Evolutionary conservation across 2,113 vertebrate species (phyloP).

Genomic region (Phycodurus eques): DNA sequence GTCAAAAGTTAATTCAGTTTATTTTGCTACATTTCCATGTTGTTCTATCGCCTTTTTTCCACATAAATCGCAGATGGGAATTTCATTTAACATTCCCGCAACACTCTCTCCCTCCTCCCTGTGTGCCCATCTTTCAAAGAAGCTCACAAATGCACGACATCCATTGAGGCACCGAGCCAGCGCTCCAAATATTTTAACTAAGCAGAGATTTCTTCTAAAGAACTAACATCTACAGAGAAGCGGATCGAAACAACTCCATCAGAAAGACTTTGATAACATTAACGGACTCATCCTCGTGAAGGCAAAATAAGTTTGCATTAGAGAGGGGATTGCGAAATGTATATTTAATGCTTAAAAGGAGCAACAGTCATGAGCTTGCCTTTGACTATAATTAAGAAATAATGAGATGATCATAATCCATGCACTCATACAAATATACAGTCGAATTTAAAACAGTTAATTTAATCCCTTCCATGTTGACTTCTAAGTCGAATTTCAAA

Average conservation of each 20-base stretch:
- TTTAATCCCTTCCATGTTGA: too few relatives aligned
- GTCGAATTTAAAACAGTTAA: too few relatives aligned
- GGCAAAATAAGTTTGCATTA: not conserved
- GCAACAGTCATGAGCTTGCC: not conserved
- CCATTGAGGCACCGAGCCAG: slow-evolving; percentile 47
- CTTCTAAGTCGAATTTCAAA: too few relatives aligned
- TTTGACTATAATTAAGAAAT: too few relatives aligned
- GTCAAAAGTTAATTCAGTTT: not conserved
- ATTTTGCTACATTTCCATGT: not conserved
- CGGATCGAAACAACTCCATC: not conserved
- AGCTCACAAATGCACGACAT: slow-evolving; percentile 27
- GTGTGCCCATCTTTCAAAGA: not conserved
- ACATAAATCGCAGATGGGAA: slow-evolving; percentile 9
- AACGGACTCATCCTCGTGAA: slow-evolving; percentile 1
- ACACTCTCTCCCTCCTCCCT: not conserved
- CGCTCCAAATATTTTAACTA: slow-evolving; percentile 63
- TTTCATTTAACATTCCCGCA: slow-evolving; percentile 9
- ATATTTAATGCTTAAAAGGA: not conserved
- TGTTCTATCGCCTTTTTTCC: not conserved
- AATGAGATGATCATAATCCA: not conserved
- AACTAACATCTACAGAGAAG: slow-evolving; percentile 33
- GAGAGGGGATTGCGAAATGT: not conserved
- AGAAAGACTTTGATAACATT: slow-evolving; percentile 3
- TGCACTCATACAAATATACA: too few relatives aligned
- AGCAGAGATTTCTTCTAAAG: slow-evolving; percentile 46